These are phyloP conservation scores for Drosophila tropicalis DNA, from an alignment of 1,140 invertebrate species.

Conservation along the genomic window DNA sequence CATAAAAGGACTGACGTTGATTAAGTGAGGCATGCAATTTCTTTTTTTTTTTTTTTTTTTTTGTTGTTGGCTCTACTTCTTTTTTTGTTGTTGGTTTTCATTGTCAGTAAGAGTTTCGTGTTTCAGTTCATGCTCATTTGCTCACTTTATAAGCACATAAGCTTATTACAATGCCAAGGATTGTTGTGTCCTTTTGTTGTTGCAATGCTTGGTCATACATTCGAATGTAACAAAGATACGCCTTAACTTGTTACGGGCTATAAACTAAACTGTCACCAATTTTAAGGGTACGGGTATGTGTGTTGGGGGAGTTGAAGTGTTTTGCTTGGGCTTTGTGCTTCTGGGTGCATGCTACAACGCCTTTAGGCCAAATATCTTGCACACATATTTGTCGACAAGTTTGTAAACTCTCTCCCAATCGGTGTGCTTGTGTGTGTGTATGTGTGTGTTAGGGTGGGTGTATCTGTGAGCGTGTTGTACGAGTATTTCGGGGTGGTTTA, in stretches of 20 bases:
- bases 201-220: conserved; percentile 38
- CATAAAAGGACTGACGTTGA: conserved; percentile 8
- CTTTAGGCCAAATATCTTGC: conserved; percentile 57
- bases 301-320: background rate
- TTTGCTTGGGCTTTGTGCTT: background rate
- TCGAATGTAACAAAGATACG: conserved; percentile 59
- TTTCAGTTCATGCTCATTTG: conserved; percentile 18
- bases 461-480: no score
- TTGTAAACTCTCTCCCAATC: conserved; percentile 25
- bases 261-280: conserved; percentile 74
- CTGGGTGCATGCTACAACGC: conserved; percentile 36
- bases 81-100: conserved; percentile 14
- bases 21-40: conserved; percentile 10
- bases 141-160: conserved; percentile 25
- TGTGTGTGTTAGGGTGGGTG: background rate
- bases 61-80: background rate
- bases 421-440: background rate
- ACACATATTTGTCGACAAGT: conserved; percentile 65
- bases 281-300: conserved; percentile 12
- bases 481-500: conserved; percentile 7
- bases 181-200: conserved; percentile 21
- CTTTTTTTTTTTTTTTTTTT: background rate
- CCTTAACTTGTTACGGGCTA: conserved; percentile 56
- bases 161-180: conserved; percentile 39
- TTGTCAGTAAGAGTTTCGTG: conserved; percentile 3